phyloP scores from a whole-genome alignment of 2,797 vertebrate species.

The Antennarius maculatus region DNA sequence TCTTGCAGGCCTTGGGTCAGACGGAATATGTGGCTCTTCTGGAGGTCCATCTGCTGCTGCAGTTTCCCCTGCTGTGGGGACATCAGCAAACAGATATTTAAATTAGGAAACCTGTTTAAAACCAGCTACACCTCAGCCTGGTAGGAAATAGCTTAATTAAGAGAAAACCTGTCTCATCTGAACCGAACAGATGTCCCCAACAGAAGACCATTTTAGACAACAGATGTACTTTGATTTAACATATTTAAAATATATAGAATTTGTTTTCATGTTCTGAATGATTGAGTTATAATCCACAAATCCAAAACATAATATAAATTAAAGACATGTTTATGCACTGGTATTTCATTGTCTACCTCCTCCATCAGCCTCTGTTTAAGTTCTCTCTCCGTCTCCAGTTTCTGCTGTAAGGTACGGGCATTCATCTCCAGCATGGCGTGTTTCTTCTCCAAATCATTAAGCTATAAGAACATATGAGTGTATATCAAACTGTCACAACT shows the following conservation, averaged over 20 bases:
- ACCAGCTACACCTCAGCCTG: slow-evolving; percentile 1
- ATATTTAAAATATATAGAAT: background rate
- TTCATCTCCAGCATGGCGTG: slow-evolving; percentile 99
- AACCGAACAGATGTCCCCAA: background rate
- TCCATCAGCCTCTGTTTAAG: slow-evolving; percentile 98
- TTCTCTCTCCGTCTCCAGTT: slow-evolving; percentile 95
- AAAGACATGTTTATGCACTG: slow-evolving; percentile 1
- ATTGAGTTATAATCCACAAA: background rate
- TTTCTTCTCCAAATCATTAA: slow-evolving; percentile 98
- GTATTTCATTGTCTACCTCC: slow-evolving; percentile 83
- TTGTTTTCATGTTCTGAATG: slow-evolving; percentile 2
- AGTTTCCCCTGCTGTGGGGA: slow-evolving; percentile 91
- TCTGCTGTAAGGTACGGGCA: slow-evolving; percentile 95
- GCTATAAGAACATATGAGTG: slow-evolving; percentile 73
- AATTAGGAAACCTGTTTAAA: slow-evolving; percentile 7
- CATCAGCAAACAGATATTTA: slow-evolving; percentile 25
- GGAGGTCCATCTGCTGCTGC: slow-evolving; percentile 98
- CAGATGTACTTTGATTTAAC: background rate
- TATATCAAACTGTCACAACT: slow-evolving; percentile 10
- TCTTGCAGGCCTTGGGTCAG: slow-evolving; percentile 97
- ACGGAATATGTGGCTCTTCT: slow-evolving; percentile 98
- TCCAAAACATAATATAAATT: background rate
- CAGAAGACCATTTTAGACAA: background rate
- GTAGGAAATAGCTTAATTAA: background rate
- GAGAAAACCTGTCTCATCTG: background rate